Conservation (phyloP, 1,140 invertebrate genomes). For the Drosophila bipectinata region DNA sequence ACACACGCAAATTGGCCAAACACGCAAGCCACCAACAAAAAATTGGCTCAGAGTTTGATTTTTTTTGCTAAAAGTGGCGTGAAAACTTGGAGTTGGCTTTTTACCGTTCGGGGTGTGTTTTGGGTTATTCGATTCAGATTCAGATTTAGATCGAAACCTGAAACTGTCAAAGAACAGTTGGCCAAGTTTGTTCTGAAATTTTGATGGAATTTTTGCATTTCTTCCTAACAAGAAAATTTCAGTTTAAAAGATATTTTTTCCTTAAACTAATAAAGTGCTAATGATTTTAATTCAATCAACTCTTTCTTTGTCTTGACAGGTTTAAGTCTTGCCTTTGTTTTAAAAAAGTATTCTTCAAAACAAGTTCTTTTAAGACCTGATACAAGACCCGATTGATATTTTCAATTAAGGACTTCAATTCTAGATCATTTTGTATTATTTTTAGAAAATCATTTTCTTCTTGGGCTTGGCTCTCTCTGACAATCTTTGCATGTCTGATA, state of each 20-base stretch:
- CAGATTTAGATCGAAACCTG: constrained; percentile 33
- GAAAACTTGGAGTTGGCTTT: constrained; percentile 17
- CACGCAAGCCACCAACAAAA: constrained; percentile 52
- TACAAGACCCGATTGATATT: not conserved
- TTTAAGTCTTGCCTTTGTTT: not conserved
- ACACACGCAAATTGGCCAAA: constrained; percentile 73
- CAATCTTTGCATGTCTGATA: constrained; percentile 39
- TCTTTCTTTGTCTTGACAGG: constrained; percentile 1
- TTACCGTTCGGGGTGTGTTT: constrained; percentile 45
- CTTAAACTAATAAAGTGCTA: constrained; percentile 28
- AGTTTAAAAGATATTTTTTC: not conserved
- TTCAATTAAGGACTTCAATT: not conserved
- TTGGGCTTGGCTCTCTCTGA: constrained; percentile 8
- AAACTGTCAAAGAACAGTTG: constrained; percentile 29
- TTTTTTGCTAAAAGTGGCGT: constrained; percentile 22
- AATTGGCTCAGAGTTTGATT: constrained; percentile 30
- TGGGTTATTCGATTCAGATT: constrained; percentile 20
- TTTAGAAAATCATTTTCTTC: not conserved
- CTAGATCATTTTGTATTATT: not conserved
- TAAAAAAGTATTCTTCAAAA: too few relatives aligned
- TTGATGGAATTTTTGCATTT: not conserved
- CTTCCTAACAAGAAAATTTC: too few relatives aligned
- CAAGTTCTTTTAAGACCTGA: too few relatives aligned
- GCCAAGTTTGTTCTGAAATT: constrained; percentile 9
- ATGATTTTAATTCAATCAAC: constrained; percentile 20